Evolutionary conservation across 2,797 vertebrate genomes (phyloP).

Genomic region (Ptychadena robeensis): DNA sequence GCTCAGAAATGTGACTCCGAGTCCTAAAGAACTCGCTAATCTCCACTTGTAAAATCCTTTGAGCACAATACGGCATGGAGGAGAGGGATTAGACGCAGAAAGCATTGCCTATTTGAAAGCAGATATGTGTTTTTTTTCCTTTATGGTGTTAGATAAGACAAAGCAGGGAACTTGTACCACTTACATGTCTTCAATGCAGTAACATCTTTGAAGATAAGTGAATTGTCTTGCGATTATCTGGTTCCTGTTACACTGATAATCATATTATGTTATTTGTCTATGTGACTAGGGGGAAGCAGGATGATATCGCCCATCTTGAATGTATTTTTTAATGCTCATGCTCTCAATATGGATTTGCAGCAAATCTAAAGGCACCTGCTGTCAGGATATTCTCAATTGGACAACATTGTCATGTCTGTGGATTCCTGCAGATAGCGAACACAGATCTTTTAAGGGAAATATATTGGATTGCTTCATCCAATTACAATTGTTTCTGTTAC

Average conservation of each 20-base stretch:
- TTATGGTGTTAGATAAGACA: conserved; percentile 51
- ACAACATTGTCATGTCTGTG: not conserved
- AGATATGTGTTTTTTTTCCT: conserved; percentile 34
- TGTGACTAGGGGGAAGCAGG: conserved; percentile 28
- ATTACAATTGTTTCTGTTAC: not conserved
- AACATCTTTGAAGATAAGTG: conserved; percentile 49
- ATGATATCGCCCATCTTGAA: not conserved
- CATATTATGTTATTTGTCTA: conserved; percentile 32
- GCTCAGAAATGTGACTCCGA: conserved; percentile 51
- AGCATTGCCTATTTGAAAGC: conserved; percentile 54
- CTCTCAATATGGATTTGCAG: not conserved
- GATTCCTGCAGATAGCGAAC: not conserved
- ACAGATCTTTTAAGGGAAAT: not conserved
- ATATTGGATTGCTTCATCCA: not conserved
- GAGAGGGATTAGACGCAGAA: conserved; percentile 58
- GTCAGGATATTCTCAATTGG: not conserved
- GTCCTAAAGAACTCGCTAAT: conserved; percentile 51
- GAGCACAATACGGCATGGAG: conserved; percentile 53
- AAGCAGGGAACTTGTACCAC: conserved; percentile 40
- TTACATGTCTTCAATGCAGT: conserved; percentile 32
- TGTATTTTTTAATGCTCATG: not conserved
- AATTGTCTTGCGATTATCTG: conserved; percentile 42
- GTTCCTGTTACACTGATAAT: conserved; percentile 34
- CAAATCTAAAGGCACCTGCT: not conserved
- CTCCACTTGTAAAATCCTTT: conserved; percentile 61